Evolutionary conservation across 2,888 invertebrate species (phyloP), one percentile per base, ranked within the genome.

Genomic region (Cylindroiulus punctatus): DNA sequence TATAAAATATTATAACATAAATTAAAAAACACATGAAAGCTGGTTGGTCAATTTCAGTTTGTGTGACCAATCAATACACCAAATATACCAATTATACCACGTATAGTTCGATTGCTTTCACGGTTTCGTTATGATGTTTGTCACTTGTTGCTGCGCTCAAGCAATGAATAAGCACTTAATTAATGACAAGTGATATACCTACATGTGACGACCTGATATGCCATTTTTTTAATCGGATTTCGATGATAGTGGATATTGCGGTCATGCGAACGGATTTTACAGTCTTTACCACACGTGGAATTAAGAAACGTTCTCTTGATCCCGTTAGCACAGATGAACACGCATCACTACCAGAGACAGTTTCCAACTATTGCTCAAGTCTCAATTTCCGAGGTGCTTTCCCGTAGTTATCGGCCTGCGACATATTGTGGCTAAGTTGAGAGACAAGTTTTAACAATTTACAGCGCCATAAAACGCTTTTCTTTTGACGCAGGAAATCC

Each of bases 401-500:
- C 1, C n/a, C n/a, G 10, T 22, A 65, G 65, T 65, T 65, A 65
- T n/a, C n/a, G 65, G 26, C 65, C 65, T 65, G 10, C 4, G 26
- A 2, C 65, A 26, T 26, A 65, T 22, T 26, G 26, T 65, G 65
- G 65, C 65, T 65, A 65, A 65, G 65, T 26, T 65, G 65, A 65
- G 12, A 65, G 65, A 65, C 65, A 65, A 65, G 65, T 65, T 65
- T 65, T 65, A 65, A 65, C 65, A 65, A 65, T 65, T 65, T 65
- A 65, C 65, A 65, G 65, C 65, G 26, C 65, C 65, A 65, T 65
- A 65, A 65, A 65, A 65, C 65, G 65, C 65, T 65, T 65, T 65
- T 65, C 65, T 65, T 65, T 65, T 65, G 65, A 65, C 65, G 65
- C 65, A 65, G 65, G 65, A 65, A 65, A 65, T 65, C 65, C 65